Percentiles rank a stretch among this genome's conserved stretches.
Conservation (phyloP, 1,140 invertebrate genomes). For the Cardiocondyla obscurior region DNA sequence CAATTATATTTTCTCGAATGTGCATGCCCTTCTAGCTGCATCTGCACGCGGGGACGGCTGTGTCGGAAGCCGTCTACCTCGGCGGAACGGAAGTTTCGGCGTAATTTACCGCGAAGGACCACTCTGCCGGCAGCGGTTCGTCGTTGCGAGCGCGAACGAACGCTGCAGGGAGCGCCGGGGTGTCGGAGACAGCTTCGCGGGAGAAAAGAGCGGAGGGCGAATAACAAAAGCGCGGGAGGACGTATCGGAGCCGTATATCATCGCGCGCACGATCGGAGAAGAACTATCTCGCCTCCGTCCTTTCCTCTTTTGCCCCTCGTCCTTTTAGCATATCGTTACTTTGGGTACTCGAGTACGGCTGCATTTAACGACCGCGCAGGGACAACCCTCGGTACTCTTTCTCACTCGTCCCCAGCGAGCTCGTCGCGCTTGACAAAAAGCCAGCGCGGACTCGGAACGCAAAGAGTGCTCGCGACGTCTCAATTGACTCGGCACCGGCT, state of each 20-base stretch:
- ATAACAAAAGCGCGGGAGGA: conserved; percentile 23
- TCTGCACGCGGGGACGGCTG: conserved; percentile 42
- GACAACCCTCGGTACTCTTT: conserved; percentile 36
- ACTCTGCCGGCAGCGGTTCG: conserved; percentile 67
- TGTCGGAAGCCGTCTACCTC: conserved; percentile 24
- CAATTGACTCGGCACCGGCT: conserved; percentile 79
- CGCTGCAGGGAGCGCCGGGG: conserved; percentile 10
- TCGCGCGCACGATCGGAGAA: conserved; percentile 59
- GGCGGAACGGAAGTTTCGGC: conserved; percentile 65
- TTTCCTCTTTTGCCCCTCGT: conserved; percentile 64
- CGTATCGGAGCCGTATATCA: conserved; percentile 73
- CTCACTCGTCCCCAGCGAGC: conserved; percentile 9
- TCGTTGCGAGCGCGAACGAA: conserved; percentile 50
- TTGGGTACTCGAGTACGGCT: conserved; percentile 76
- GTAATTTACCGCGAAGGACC: conserved; percentile 77
- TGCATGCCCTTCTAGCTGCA: conserved; percentile 30
- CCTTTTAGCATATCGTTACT: conserved; percentile 81
- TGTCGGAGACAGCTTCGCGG: not conserved
- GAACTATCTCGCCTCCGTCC: conserved; percentile 50
- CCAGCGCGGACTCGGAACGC: conserved; percentile 59
- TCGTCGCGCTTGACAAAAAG: conserved; percentile 65
- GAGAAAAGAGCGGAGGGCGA: conserved; percentile 4
- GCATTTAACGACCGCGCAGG: conserved; percentile 78
- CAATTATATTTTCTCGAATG: conserved; percentile 63
- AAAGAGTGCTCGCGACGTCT: conserved; percentile 81